Conservation (phyloP, 2,113 vertebrate genomes). For the Thunnus thynnus region DNA sequence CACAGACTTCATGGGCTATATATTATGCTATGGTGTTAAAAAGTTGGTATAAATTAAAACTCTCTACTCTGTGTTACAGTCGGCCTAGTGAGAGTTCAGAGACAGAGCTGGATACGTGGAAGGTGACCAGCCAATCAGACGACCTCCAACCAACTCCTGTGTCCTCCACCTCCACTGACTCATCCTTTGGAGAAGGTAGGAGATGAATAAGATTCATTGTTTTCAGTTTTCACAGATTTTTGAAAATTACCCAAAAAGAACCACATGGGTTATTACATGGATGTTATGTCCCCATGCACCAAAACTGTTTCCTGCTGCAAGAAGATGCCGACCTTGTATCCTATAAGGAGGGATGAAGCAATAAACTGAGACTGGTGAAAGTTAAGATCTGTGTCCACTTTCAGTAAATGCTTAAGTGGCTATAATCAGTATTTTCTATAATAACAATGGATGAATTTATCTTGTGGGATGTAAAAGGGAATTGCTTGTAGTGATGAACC, state of each 20-base stretch:
- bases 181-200: slow-evolving; percentile 90
- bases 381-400: too few species aligned
- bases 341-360: neutral
- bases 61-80: slow-evolving; percentile 30
- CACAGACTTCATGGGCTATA: neutral
- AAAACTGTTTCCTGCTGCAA: neutral
- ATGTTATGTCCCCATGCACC: neutral
- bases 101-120: slow-evolving; percentile 85
- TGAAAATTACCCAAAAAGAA: neutral
- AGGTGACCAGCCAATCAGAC: slow-evolving; percentile 86
- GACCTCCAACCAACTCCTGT: slow-evolving; percentile 86
- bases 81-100: slow-evolving; percentile 83
- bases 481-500: too few species aligned
- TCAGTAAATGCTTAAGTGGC: too few species aligned
- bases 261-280: neutral
- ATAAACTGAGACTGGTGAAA: neutral
- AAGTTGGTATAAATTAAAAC: too few species aligned
- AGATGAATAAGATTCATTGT: neutral
- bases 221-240: neutral
- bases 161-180: slow-evolving; percentile 88
- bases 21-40: neutral
- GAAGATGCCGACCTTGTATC: neutral
- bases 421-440: too few species aligned
- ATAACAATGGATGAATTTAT: too few species aligned
- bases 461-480: too few species aligned